Evolutionary conservation across 2,113 vertebrate species (phyloP).

Genomic region (Phasianus colchicus): DNA sequence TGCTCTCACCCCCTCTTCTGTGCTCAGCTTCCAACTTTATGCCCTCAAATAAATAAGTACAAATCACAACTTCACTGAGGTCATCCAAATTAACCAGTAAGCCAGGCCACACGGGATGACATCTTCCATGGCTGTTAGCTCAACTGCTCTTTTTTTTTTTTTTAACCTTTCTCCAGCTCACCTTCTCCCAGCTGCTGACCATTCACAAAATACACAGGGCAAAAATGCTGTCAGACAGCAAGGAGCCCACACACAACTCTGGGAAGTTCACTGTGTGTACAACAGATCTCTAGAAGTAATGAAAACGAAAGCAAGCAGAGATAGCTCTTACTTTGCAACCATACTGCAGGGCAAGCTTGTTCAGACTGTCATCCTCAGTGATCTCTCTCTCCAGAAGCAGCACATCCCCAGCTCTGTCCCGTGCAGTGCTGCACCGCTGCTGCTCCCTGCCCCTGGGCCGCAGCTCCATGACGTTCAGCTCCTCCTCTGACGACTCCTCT

Average conservation of each 20-base stretch:
- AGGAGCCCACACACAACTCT: not conserved
- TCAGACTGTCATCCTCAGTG: constrained; percentile 86
- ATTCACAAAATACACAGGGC: rapidly evolving
- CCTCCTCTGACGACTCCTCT: constrained; percentile 83
- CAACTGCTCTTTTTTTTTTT: not conserved
- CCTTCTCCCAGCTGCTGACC: not conserved
- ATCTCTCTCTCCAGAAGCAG: constrained; percentile 86
- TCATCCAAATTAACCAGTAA: not conserved
- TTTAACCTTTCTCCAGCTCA: not conserved
- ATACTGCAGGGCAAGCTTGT: constrained; percentile 94
- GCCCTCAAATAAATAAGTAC: not conserved
- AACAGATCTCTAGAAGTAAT: rapidly evolving
- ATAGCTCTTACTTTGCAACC: constrained; percentile 88
- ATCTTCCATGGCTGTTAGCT: not conserved
- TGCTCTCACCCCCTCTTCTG: not conserved
- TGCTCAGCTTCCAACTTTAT: not conserved
- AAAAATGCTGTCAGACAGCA: rapidly evolving
- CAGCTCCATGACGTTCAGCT: constrained; percentile 78
- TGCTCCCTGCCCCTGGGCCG: constrained; percentile 75
- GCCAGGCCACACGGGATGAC: not conserved
- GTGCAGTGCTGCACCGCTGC: constrained; percentile 24
- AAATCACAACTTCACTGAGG: not conserved
- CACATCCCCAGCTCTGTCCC: constrained; percentile 59
- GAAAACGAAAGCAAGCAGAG: not conserved
- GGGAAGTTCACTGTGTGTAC: rapidly evolving